Conservation (phyloP, 2,113 vertebrate genomes). For the Pseudopipra pipra region DNA sequence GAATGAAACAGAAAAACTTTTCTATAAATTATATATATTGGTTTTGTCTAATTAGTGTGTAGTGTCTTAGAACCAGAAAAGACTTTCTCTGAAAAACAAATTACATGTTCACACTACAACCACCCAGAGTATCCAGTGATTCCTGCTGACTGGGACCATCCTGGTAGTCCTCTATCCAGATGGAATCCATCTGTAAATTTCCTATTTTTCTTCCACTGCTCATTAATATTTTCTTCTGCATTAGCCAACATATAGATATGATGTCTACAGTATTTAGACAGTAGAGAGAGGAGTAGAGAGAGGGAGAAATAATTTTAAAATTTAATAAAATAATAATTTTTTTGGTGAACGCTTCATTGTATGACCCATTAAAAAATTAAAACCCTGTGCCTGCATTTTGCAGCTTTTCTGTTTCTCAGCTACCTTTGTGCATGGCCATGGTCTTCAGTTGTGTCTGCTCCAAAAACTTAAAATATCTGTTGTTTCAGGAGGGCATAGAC, state of each 20-base stretch:
- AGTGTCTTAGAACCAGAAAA: background rate
- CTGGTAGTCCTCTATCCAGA: background rate
- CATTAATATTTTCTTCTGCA: background rate
- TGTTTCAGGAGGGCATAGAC: background rate
- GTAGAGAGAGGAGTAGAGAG: fast-evolving
- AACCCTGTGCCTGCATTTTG: background rate
- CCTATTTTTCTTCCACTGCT: background rate
- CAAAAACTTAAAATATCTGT: background rate
- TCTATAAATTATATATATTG: background rate
- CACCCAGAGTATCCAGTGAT: background rate
- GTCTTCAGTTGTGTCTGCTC: background rate
- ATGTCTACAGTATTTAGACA: background rate
- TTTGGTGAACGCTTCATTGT: background rate
- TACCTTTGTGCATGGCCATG: background rate
- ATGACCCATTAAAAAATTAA: background rate
- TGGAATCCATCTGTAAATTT: background rate
- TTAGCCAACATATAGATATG: background rate
- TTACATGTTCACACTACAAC: background rate
- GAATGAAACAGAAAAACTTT: background rate
- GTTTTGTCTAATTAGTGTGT: background rate
- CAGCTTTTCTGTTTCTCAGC: background rate
- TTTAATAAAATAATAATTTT: background rate
- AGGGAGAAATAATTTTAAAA: background rate
- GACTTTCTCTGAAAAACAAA: background rate
- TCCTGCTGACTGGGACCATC: background rate